Conservation (phyloP, 2,797 vertebrate species). For the Periophthalmus magnuspinnatus region DNA sequence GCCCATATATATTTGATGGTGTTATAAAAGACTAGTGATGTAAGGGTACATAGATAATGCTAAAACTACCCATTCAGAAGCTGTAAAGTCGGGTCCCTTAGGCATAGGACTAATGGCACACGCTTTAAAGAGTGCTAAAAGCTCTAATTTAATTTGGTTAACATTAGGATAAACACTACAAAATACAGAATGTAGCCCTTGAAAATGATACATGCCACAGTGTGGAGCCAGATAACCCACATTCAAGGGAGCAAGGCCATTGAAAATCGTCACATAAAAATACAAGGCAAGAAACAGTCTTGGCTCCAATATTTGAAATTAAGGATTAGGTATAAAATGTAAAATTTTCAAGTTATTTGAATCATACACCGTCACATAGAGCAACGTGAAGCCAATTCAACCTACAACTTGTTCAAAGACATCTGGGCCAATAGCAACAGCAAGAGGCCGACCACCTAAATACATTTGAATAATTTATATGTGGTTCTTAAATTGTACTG, state of each 20-base stretch:
- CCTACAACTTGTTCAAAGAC: background rate
- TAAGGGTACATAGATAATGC: background rate
- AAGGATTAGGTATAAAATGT: background rate
- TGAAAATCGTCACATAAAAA: background rate
- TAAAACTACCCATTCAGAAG: background rate
- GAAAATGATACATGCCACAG: no score
- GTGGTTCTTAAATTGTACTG: background rate
- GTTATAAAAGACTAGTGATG: background rate
- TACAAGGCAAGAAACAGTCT: background rate
- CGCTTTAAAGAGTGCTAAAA: conserved; percentile 4
- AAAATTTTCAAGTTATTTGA: background rate
- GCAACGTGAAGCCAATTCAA: background rate
- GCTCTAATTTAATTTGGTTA: background rate
- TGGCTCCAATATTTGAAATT: no score
- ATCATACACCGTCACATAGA: background rate
- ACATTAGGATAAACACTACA: background rate
- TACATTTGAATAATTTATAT: background rate
- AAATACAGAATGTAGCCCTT: background rate
- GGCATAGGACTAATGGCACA: conserved; percentile 1
- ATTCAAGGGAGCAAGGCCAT: background rate
- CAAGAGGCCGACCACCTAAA: conserved; percentile 1
- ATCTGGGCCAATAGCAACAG: background rate
- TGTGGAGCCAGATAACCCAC: no score
- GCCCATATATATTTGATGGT: conserved; percentile 1
- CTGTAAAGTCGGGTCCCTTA: conserved; percentile 4